A percentile compares a stretch with the other conserved stretches of the same genome.
These are phyloP conservation scores for Drosophila picticornis DNA, from an alignment of 2,888 invertebrate species.

Conservation along the genomic window DNA sequence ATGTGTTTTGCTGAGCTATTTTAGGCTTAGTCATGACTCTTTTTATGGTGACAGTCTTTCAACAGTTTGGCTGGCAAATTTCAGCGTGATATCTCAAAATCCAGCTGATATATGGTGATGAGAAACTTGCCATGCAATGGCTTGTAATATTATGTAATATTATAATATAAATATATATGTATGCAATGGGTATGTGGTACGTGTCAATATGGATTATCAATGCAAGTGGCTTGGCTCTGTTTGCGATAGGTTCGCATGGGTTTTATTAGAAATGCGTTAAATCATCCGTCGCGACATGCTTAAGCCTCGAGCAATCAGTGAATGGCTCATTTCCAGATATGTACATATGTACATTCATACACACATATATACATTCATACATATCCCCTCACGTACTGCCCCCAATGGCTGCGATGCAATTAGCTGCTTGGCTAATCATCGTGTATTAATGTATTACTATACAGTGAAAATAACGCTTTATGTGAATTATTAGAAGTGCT, in stretches of 20 bases:
- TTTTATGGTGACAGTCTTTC: not conserved
- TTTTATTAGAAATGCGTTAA: conserved; percentile 62
- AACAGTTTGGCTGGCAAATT: not conserved
- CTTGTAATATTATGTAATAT: not conserved
- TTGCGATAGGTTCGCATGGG: conserved; percentile 10
- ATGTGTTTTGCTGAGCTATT: not conserved
- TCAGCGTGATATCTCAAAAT: conserved; percentile 1
- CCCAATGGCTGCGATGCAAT: conserved; percentile 32
- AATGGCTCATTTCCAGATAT: conserved; percentile 22
- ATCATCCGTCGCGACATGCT: conserved; percentile 57
- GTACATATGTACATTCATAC: not conserved
- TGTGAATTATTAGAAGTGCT: not conserved
- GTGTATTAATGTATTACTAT: not conserved
- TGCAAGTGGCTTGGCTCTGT: conserved; percentile 13
- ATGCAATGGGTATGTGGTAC: conserved; percentile 61
- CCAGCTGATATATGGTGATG: not conserved
- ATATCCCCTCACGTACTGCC: not conserved
- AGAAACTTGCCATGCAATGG: not conserved
- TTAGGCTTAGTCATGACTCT: not conserved
- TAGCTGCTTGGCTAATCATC: conserved; percentile 45
- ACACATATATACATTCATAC: not conserved
- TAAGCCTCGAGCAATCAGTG: conserved; percentile 50
- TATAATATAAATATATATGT: not conserved
- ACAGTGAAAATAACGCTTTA: not conserved
- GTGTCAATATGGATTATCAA: conserved; percentile 60